These are phyloP conservation scores for Stramonita haemastoma DNA, from an alignment of 2,888 invertebrate species.

Conservation along the genomic window DNA sequence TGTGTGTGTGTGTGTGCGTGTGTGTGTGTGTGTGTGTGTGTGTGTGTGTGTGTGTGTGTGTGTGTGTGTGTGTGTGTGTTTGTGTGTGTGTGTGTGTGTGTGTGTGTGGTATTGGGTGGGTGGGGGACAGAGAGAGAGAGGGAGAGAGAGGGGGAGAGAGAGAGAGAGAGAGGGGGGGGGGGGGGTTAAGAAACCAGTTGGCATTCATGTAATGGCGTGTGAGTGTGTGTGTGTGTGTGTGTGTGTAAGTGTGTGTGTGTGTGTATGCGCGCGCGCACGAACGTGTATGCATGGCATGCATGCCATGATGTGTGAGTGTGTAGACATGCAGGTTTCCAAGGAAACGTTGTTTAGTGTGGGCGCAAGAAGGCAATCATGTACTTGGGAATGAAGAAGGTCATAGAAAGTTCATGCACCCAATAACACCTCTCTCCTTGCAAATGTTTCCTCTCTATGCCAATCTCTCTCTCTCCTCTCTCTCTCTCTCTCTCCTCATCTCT, in stretches of 20 bases:
- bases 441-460: too few species aligned
- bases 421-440: too few species aligned
- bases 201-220: background rate
- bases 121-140: too few species aligned
- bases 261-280: background rate
- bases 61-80: background rate
- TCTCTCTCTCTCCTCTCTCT: too few species aligned
- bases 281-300: background rate
- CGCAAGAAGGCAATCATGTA: too few species aligned
- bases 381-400: too few species aligned
- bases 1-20: background rate
- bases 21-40: background rate
- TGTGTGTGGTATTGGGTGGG: too few species aligned
- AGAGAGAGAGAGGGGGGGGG: background rate
- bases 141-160: too few species aligned
- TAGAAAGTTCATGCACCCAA: too few species aligned
- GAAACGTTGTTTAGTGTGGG: too few species aligned
- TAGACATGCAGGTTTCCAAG: background rate
- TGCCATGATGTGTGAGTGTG: background rate
- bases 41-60: background rate
- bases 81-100: background rate
- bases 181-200: too few species aligned
- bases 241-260: background rate
- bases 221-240: background rate
- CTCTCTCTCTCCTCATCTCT: too few species aligned